Evolutionary conservation across 2,888 invertebrate species (phyloP), one percentile per base, ranked within the genome.

Genomic region (Cremastobaeus sp.): DNA sequence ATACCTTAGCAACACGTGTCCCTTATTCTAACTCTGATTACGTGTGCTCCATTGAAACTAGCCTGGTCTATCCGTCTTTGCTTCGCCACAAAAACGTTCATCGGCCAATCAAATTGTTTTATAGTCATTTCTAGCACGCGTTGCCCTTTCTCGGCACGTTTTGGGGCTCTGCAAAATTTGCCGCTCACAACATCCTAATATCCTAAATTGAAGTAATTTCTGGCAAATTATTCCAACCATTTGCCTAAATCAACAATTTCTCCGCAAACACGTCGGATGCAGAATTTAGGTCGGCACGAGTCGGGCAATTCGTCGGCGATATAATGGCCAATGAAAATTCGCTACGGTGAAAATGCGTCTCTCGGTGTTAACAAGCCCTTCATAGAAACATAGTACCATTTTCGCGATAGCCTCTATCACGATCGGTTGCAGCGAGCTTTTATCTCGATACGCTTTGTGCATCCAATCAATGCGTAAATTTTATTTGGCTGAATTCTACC

Each of bases 1-100:
- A 71, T 60, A 64, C 54, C 57, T 64, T 64, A 52, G 71, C 62
- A 57, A 75, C 80, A 80, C 81, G 79, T 80, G 79, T 77, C 65
- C 55, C 65, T 76, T 60, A 77, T 77, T 75, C 70, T 54, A 52
- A 69, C 54, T 60, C 47, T 48, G 54, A 64, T 75, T 55, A 70
- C 60, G 54, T 59, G 47, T 45, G 48, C 54, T 65, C 50, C 30
- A 74, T 57, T 66, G 45, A 59, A 65, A 59, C 37, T 64, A 20
- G 25, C 34, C n/a, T 37, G 32, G 54, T 20, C 48, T 34, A 64
- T 52, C 35, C 35, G 20, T 43, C 43, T 48, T 43, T 64, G 28
- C 30, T 12, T 11, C 18, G 14, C 54, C 20, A 30, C 64, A 45
- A 57, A 57, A 57, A 65, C 39, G 37, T 47, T 65, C 39, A 65